Evolutionary conservation across 2,113 vertebrate species (phyloP).

Genomic region (Lontra canadensis): DNA sequence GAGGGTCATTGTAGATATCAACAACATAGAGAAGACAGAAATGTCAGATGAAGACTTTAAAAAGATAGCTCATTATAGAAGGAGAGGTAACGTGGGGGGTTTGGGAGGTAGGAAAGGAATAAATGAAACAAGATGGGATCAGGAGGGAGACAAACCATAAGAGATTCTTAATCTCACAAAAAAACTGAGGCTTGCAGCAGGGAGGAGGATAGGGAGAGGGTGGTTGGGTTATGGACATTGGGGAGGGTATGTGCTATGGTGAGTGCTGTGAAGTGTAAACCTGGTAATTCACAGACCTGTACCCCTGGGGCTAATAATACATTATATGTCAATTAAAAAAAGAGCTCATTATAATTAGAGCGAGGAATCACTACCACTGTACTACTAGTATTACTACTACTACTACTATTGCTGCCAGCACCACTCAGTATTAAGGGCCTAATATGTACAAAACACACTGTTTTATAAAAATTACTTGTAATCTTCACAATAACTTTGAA

Average conservation of each 20-base stretch:
- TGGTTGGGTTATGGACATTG: too few species aligned
- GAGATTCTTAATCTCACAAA: too few species aligned
- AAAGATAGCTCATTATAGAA: neutral
- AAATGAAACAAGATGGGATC: too few species aligned
- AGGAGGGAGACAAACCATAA: too few species aligned
- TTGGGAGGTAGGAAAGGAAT: too few species aligned
- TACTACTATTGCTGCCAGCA: neutral
- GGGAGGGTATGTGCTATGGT: too few species aligned
- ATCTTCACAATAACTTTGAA: neutral
- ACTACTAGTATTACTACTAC: neutral
- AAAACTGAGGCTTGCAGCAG: too few species aligned
- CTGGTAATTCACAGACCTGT: too few species aligned
- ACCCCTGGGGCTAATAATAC: too few species aligned
- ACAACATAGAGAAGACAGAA: neutral
- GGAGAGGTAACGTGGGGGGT: too few species aligned
- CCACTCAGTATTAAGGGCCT: neutral
- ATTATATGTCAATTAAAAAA: neutral
- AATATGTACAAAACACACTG: neutral
- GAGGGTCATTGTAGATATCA: neutral
- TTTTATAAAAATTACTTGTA: neutral
- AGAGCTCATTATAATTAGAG: neutral
- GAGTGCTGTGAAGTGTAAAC: too few species aligned
- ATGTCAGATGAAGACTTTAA: neutral
- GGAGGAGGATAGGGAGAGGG: too few species aligned
- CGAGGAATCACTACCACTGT: neutral